phyloP scores from a whole-genome alignment of 1,140 invertebrate genomes.

The Bradysia coprophila region DNA sequence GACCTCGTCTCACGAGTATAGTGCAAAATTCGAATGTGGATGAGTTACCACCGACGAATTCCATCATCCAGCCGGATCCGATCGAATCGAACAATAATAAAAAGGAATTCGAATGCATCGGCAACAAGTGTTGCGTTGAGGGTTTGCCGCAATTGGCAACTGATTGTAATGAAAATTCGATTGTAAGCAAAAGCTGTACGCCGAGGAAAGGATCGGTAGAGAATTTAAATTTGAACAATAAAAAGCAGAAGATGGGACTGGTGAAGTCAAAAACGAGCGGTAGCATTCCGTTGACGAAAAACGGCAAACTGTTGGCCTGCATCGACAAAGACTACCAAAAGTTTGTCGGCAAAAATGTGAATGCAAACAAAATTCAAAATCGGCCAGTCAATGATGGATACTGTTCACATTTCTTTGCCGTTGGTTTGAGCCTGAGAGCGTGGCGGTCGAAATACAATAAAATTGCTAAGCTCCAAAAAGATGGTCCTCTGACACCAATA shows the following conservation, averaged over 20 bases:
- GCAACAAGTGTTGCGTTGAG: conserved; percentile 1
- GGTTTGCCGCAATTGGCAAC: neutral
- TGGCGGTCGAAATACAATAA: neutral
- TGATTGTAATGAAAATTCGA: neutral
- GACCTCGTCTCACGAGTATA: conserved; percentile 10
- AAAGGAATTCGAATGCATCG: conserved; percentile 2
- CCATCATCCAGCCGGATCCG: conserved; percentile 8
- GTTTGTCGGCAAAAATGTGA: neutral
- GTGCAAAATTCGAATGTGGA: conserved; percentile 8
- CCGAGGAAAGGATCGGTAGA: neutral
- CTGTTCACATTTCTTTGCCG: neutral
- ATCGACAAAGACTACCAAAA: neutral
- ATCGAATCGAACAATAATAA: conserved; percentile 11
- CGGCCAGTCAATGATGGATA: neutral
- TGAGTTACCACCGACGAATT: conserved; percentile 8
- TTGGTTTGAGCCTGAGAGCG: conserved; percentile 1
- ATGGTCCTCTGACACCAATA: too few species aligned
- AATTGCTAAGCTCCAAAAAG: too few species aligned
- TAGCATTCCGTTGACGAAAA: neutral
- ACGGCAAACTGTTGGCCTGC: neutral
- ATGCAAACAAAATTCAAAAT: neutral
- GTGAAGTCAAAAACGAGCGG: neutral
- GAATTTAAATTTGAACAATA: neutral
- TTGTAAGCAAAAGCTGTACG: neutral
- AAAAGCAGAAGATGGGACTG: neutral